A percentile compares a stretch with the other conserved stretches of the same genome.
phyloP scores from a whole-genome alignment of 2,888 invertebrate genomes.

The Hemistola chrysoprasaria region DNA sequence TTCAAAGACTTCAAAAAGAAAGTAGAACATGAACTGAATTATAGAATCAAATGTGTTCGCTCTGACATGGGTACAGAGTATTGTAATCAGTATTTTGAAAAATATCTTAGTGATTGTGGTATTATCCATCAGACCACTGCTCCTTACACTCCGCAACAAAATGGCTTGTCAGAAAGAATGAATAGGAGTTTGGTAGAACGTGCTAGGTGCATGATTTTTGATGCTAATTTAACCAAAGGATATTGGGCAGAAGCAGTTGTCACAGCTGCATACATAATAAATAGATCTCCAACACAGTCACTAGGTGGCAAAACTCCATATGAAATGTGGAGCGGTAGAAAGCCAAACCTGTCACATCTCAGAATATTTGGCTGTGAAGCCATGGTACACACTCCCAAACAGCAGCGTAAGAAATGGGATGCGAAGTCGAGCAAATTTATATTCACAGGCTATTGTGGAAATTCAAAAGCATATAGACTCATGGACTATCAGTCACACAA shows the following conservation, averaged over 20 bases:
- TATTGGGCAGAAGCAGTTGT: conserved; percentile 6
- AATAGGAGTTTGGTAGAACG: conserved; percentile 25
- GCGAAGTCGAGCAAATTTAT: conserved; percentile 1
- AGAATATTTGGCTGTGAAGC: conserved; percentile 2
- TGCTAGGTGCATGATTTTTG: conserved; percentile 22
- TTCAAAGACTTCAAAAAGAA: conserved; percentile 18
- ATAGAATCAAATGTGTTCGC: conserved; percentile 16
- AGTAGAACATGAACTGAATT: conserved; percentile 20
- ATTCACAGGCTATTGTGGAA: conserved; percentile 1
- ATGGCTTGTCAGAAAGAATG: conserved; percentile 38
- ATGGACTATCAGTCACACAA: not conserved
- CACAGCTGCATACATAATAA: conserved; percentile 7
- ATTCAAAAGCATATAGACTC: conserved; percentile 4
- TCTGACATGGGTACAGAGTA: conserved; percentile 5
- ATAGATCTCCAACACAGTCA: conserved; percentile 2
- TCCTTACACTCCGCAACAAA: conserved; percentile 16
- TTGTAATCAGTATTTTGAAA: not conserved
- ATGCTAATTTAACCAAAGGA: conserved; percentile 12
- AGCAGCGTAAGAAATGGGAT: conserved; percentile 5
- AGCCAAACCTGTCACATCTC: conserved; percentile 1
- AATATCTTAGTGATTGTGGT: not conserved
- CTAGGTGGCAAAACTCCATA: conserved; percentile 1
- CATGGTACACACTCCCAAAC: conserved; percentile 4
- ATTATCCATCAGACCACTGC: conserved; percentile 2
- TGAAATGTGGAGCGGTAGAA: conserved; percentile 6